A percentile compares a stretch with the other conserved stretches of the same genome.
These are phyloP conservation scores for Heliconius hermathena DNA, from an alignment of 1,140 invertebrate genomes.

Conservation along the genomic window DNA sequence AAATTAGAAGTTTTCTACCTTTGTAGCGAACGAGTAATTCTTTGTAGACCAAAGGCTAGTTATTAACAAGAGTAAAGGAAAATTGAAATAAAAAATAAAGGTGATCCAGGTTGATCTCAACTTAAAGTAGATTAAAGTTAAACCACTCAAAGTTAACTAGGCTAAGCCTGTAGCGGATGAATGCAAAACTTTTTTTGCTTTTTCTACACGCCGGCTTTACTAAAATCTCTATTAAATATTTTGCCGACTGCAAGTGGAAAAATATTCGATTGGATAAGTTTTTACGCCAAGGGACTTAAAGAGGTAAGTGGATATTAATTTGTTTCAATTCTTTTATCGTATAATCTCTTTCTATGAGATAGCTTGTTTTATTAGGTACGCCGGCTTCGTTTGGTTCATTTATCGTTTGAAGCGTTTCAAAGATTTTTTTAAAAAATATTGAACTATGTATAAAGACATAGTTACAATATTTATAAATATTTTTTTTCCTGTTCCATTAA, in stretches of 20 bases:
- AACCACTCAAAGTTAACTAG: slow-evolving; percentile 59
- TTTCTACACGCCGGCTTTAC: slow-evolving; percentile 44
- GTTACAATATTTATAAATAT: no score
- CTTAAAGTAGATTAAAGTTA: slow-evolving; percentile 64
- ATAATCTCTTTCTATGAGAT: neutral
- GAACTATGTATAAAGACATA: no score
- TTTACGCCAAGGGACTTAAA: slow-evolving; percentile 30
- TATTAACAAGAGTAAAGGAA: slow-evolving; percentile 44
- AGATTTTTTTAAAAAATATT: neutral
- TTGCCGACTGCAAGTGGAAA: slow-evolving; percentile 37
- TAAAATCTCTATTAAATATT: slow-evolving; percentile 55
- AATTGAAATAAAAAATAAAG: slow-evolving; percentile 57
- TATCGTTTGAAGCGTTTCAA: neutral
- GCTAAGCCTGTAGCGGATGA: slow-evolving; percentile 51
- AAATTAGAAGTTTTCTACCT: neutral
- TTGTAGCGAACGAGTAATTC: slow-evolving; percentile 23
- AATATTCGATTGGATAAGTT: slow-evolving; percentile 40
- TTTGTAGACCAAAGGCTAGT: slow-evolving; percentile 33
- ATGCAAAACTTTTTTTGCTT: slow-evolving; percentile 47
- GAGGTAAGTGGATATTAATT: slow-evolving; percentile 26
- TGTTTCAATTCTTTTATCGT: slow-evolving; percentile 19
- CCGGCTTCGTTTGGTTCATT: neutral
- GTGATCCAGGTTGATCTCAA: slow-evolving; percentile 54
- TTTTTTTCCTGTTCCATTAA: no score
- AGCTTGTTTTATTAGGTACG: neutral